Evolutionary conservation across 2,113 vertebrate genomes (phyloP).

Genomic region (Lipotes vexillifer): DNA sequence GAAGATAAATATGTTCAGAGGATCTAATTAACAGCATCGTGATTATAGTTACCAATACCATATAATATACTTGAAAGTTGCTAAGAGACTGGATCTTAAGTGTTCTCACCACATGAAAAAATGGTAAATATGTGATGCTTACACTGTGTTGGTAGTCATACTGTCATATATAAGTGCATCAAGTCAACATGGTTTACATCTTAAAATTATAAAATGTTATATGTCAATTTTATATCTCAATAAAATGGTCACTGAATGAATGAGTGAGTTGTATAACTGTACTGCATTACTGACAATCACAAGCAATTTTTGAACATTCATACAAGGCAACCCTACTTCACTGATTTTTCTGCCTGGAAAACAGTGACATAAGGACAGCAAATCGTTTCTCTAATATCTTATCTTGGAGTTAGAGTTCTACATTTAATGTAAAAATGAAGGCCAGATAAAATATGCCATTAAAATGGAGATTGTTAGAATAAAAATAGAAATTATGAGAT

Average conservation of each 20-base stretch:
- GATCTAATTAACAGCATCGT: background rate
- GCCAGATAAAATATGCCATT: background rate
- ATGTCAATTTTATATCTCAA: background rate
- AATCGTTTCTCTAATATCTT: background rate
- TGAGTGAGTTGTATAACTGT: background rate
- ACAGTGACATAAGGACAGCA: background rate
- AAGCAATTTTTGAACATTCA: background rate
- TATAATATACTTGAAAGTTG: background rate
- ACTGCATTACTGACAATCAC: background rate
- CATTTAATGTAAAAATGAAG: background rate
- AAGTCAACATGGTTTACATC: background rate
- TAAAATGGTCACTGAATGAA: background rate
- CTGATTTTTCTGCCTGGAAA: background rate
- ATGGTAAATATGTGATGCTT: background rate
- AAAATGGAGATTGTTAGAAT: background rate
- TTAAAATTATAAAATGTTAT: background rate
- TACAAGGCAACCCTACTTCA: background rate
- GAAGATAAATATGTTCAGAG: background rate
- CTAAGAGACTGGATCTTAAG: background rate
- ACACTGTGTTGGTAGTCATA: background rate
- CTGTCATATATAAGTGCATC: background rate
- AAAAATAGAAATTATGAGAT: background rate
- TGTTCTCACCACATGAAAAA: background rate
- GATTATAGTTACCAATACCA: background rate
- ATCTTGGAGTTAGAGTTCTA: background rate